Evolutionary conservation across 2,888 invertebrate species (phyloP).

Genomic region (Eumacrocentrus americanus): DNA sequence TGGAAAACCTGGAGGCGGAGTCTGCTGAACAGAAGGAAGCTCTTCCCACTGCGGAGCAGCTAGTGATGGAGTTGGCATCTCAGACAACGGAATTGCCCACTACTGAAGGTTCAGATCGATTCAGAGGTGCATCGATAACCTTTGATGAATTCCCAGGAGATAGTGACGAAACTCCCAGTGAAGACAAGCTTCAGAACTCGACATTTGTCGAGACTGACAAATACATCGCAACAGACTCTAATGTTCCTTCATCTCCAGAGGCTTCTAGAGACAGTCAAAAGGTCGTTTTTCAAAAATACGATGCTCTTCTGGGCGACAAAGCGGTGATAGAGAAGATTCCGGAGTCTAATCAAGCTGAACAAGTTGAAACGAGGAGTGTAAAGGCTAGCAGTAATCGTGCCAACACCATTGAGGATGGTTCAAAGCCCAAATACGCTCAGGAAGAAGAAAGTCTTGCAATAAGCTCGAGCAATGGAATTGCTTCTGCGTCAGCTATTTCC

Average conservation of each 20-base stretch:
- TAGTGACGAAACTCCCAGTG: conserved; percentile 47
- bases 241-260: conserved; percentile 19
- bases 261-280: conserved; percentile 28
- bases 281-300: conserved; percentile 39
- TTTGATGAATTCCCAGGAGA: conserved; percentile 53
- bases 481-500: conserved; percentile 44
- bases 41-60: conserved; percentile 4
- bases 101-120: conserved; percentile 9
- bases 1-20: conserved; percentile 76
- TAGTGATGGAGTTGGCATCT: background rate
- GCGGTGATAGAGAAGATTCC: conserved; percentile 38
- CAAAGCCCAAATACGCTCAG: conserved; percentile 38
- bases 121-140: conserved; percentile 38
- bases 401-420: conserved; percentile 32
- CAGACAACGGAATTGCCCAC: background rate
- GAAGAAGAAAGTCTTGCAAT: conserved; percentile 44
- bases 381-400: conserved; percentile 32
- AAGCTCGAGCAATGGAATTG: conserved; percentile 52
- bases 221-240: conserved; percentile 37
- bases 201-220: conserved; percentile 52
- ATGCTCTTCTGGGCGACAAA: conserved; percentile 40
- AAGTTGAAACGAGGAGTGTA: conserved; percentile 37
- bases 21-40: conserved; percentile 60
- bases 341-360: conserved; percentile 38
- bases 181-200: conserved; percentile 58